phyloP scores from a whole-genome alignment of 2,113 vertebrate genomes.

The Centropus bengalensis region DNA sequence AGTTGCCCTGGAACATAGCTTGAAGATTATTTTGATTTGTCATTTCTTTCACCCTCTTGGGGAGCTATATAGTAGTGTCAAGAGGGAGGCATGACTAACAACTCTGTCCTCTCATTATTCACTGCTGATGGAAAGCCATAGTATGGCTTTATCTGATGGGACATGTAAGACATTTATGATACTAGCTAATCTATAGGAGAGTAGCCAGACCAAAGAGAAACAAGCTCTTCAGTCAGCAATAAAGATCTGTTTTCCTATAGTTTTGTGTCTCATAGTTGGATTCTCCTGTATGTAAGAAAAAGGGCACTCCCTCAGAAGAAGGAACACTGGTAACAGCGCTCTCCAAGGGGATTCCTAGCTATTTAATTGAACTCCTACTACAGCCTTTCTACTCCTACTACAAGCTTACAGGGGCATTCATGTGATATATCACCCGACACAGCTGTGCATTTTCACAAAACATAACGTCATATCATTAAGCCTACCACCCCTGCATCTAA shows the following conservation, averaged over 20 bases:
- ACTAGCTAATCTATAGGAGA: not conserved
- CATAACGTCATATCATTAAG: not conserved
- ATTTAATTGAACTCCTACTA: not conserved
- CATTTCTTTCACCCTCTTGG: not conserved
- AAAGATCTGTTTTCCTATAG: not conserved
- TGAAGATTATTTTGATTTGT: not conserved
- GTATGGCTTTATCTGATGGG: not conserved
- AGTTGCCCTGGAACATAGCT: not conserved
- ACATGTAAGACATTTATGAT: not conserved
- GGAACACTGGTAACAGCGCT: not conserved
- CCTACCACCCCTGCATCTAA: not conserved
- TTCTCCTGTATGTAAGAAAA: not conserved
- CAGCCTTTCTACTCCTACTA: not conserved
- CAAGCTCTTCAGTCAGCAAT: not conserved
- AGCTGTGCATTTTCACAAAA: constrained; percentile 20
- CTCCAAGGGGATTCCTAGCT: not conserved
- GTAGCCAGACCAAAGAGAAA: not conserved
- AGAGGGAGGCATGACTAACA: not conserved
- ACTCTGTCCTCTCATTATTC: not conserved
- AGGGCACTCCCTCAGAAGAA: not conserved
- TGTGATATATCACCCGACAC: not conserved
- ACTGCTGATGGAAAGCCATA: not conserved
- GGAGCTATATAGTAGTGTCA: not conserved
- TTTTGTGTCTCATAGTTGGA: not conserved
- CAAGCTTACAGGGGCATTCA: not conserved